Evolutionary conservation across 2,113 vertebrate genomes (phyloP).

Genomic region (Toxotes jaculatrix): DNA sequence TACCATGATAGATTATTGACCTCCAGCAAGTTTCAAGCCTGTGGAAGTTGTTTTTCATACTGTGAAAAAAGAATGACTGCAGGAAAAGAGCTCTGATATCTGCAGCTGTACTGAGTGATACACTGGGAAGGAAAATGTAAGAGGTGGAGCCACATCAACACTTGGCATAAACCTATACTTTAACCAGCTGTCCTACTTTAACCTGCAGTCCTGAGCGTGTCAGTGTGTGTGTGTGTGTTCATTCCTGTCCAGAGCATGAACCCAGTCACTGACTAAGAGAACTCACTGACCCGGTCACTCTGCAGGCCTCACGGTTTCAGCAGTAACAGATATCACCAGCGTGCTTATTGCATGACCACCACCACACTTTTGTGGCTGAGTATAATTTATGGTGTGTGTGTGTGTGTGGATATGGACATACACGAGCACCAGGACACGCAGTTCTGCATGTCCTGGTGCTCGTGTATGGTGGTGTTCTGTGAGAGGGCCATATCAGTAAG

Average conservation of each 20-base stretch:
- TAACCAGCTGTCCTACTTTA: conserved; percentile 39
- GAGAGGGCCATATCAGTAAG: conserved; percentile 38
- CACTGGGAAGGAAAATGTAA: neutral
- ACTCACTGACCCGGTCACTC: conserved; percentile 47
- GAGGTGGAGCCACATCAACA: neutral
- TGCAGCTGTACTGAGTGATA: neutral
- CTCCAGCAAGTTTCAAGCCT: neutral
- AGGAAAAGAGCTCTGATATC: neutral
- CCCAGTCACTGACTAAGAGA: conserved; percentile 26
- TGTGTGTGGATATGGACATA: neutral
- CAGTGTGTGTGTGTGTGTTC: conserved; percentile 1
- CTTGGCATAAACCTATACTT: neutral
- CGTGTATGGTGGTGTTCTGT: too few relatives aligned
- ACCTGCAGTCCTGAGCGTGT: neutral
- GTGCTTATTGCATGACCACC: conserved; percentile 32
- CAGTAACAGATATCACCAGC: conserved; percentile 54
- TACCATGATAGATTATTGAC: conserved; percentile 27
- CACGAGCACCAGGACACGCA: conserved; percentile 10
- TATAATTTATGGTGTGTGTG: too few relatives aligned
- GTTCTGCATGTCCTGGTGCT: too few relatives aligned
- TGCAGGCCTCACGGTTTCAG: conserved; percentile 37
- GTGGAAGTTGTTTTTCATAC: conserved; percentile 5
- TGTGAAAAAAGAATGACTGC: neutral
- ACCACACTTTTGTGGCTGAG: conserved; percentile 4
- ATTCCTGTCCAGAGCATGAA: conserved; percentile 21